phyloP scores from a whole-genome alignment of 2,797 vertebrate species.

The Poecilia gillii region DNA sequence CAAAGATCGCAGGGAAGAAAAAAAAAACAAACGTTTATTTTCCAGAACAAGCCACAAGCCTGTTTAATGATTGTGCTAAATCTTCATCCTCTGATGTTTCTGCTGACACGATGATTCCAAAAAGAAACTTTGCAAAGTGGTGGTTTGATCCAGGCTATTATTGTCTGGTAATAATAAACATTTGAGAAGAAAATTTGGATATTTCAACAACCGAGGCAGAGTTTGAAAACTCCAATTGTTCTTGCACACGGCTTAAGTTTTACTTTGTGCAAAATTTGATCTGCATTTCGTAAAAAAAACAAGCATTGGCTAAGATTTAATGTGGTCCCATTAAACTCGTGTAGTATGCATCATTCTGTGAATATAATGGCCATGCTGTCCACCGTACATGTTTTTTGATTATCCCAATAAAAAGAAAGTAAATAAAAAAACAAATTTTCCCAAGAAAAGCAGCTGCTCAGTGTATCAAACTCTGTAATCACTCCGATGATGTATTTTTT shows the following conservation, averaged over 20 bases:
- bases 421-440: too few species aligned
- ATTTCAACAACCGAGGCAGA: neutral
- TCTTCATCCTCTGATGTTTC: constrained; percentile 1
- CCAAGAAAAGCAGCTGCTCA: neutral
- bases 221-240: neutral
- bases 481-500: neutral
- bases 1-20: neutral
- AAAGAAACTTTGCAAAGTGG: neutral
- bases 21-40: neutral
- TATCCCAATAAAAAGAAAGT: neutral
- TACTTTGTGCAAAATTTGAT: neutral
- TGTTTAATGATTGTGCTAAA: neutral
- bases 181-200: neutral
- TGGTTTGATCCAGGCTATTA: neutral
- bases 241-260: neutral
- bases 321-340: neutral
- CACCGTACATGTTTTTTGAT: neutral
- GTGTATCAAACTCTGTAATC: neutral
- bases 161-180: neutral
- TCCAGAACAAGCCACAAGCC: neutral
- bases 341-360: neutral
- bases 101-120: neutral
- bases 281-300: neutral
- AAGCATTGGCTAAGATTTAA: neutral
- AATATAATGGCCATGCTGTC: neutral